Percentiles rank a stretch among this genome's conserved stretches.
Conservation (phyloP, 2,888 invertebrate species). For the Xestobium rufovillosum region DNA sequence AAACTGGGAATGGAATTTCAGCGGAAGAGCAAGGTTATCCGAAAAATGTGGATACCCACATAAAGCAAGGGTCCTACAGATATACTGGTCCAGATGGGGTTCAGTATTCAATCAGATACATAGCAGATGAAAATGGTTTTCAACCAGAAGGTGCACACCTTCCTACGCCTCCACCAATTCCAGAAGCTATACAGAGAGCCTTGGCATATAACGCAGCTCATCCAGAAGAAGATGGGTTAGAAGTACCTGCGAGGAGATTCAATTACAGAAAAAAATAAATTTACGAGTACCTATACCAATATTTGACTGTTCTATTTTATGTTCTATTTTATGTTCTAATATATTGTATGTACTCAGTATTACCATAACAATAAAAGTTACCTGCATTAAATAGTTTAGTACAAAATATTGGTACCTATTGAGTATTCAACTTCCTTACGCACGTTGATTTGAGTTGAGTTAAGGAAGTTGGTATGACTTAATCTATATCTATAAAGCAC, state of each 20-base stretch:
- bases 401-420: no score
- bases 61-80: slow-evolving; percentile 49
- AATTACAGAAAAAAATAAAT: neutral
- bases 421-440: no score
- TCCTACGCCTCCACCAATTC: slow-evolving; percentile 62
- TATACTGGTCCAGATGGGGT: slow-evolving; percentile 53
- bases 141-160: slow-evolving; percentile 56
- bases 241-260: neutral
- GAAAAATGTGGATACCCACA: slow-evolving; percentile 51
- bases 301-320: neutral
- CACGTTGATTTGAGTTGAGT: no score
- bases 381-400: slow-evolving; percentile 1
- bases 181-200: slow-evolving; percentile 59
- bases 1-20: slow-evolving; percentile 54
- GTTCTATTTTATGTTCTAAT: neutral
- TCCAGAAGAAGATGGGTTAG: slow-evolving; percentile 40
- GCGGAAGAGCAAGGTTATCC: slow-evolving; percentile 53
- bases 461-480: no score
- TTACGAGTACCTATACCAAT: neutral
- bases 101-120: slow-evolving; percentile 48
- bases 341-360: neutral
- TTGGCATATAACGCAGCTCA: slow-evolving; percentile 59
- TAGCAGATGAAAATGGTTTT: slow-evolving; percentile 65
- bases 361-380: neutral
- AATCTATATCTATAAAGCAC: no score